These are phyloP conservation scores for Drosophila pachea DNA, from an alignment of 1,140 invertebrate genomes.

Conservation along the genomic window DNA sequence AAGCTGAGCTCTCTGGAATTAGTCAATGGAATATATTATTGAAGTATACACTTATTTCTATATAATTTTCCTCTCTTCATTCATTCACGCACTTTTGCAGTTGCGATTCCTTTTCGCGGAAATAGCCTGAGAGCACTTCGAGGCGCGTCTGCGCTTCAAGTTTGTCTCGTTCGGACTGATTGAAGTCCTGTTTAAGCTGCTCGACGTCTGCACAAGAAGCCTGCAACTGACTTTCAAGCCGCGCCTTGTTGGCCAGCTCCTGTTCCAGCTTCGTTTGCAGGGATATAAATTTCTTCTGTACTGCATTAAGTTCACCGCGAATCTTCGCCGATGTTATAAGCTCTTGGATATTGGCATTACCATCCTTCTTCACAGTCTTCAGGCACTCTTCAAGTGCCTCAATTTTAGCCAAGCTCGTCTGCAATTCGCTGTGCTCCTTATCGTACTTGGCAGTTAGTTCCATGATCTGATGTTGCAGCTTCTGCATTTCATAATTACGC, in stretches of 20 bases:
- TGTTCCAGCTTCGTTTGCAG: conserved; percentile 77
- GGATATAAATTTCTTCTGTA: conserved; percentile 78
- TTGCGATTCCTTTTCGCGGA: conserved; percentile 92
- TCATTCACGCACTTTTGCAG: conserved; percentile 84
- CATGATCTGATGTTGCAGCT: conserved; percentile 71
- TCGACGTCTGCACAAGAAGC: conserved; percentile 74
- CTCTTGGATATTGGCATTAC: conserved; percentile 76
- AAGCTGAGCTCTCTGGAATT: conserved; percentile 85
- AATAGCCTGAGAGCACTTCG: conserved; percentile 91
- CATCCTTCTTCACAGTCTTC: conserved; percentile 78
- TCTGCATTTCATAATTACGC: conserved; percentile 75
- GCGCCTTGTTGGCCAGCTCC: conserved; percentile 71
- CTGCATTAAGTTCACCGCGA: conserved; percentile 80
- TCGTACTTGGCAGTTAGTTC: conserved; percentile 59
- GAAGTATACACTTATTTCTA: too few species aligned
- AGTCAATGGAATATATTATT: conserved; percentile 23
- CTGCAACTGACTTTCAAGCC: conserved; percentile 63
- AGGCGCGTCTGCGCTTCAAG: conserved; percentile 89
- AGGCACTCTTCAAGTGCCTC: conserved; percentile 79
- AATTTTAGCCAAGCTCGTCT: conserved; percentile 72
- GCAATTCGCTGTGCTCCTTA: conserved; percentile 58
- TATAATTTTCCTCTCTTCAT: background rate
- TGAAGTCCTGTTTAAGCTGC: conserved; percentile 83
- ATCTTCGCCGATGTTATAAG: conserved; percentile 79
- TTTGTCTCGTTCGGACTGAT: conserved; percentile 87